phyloP scores from a whole-genome alignment of 2,113 vertebrate genomes.

The Centropristis striata region DNA sequence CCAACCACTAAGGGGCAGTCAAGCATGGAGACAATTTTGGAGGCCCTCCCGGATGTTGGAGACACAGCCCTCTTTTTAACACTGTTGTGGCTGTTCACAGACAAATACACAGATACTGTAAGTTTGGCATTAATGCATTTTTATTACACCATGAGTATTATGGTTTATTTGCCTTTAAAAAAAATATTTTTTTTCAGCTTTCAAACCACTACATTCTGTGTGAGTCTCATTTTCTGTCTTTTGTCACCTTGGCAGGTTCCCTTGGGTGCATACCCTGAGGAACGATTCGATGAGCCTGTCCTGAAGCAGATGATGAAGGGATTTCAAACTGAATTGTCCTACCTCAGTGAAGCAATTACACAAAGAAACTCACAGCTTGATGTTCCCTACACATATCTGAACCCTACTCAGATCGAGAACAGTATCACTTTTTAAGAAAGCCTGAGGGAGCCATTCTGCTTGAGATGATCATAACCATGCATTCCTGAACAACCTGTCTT shows the following conservation, averaged over 20 bases:
- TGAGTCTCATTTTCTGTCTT: background rate
- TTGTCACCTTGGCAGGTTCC: constrained; percentile 46
- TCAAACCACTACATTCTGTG: background rate
- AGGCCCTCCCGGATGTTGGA: constrained; percentile 60
- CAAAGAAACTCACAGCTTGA: constrained; percentile 55
- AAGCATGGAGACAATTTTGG: constrained; percentile 55
- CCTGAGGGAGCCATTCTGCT: background rate
- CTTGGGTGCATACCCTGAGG: constrained; percentile 58
- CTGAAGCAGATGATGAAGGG: constrained; percentile 40
- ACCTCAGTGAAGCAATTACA: constrained; percentile 45
- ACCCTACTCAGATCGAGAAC: constrained; percentile 59
- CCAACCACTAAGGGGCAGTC: constrained; percentile 69
- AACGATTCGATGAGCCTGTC: constrained; percentile 52
- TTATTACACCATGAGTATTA: background rate
- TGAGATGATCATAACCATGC: background rate
- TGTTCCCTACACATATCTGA: constrained; percentile 67
- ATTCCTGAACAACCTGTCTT: background rate
- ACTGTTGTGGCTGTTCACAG: background rate
- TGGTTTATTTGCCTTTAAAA: background rate
- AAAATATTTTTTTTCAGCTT: too few relatives aligned
- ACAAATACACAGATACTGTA: constrained; percentile 24
- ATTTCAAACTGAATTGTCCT: constrained; percentile 56
- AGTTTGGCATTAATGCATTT: background rate
- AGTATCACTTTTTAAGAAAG: constrained; percentile 37
- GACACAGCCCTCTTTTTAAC: background rate